phyloP scores from a whole-genome alignment of 1,140 invertebrate genomes.

The Choristoneura fumiferana region DNA sequence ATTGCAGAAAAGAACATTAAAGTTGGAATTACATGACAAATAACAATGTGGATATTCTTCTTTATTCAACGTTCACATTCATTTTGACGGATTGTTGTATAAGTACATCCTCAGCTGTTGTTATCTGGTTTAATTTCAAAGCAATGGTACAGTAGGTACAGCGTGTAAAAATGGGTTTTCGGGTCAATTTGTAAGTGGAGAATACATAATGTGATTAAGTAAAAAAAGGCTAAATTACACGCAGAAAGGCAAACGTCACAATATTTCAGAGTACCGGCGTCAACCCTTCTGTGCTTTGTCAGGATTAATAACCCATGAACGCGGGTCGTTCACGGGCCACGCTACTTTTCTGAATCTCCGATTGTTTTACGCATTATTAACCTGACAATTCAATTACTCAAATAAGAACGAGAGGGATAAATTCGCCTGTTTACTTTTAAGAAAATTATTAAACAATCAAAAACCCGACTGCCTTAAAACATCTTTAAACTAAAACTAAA shows the following conservation, averaged over 20 bases:
- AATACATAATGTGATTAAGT: slow-evolving; percentile 23
- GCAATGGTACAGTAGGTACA: no score
- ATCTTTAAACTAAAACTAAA: no score
- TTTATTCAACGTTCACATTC: not conserved
- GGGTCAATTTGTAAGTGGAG: not conserved
- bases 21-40: slow-evolving; percentile 24
- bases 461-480: no score
- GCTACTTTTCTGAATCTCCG: slow-evolving; percentile 67
- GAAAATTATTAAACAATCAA: slow-evolving; percentile 20
- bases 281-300: slow-evolving; percentile 74
- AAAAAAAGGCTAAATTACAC: slow-evolving; percentile 11
- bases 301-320: slow-evolving; percentile 74
- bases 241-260: slow-evolving; percentile 39
- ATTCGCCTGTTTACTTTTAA: slow-evolving; percentile 27
- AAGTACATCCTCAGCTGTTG: no score
- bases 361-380: slow-evolving; percentile 77
- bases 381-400: slow-evolving; percentile 70
- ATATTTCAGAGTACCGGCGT: slow-evolving; percentile 52
- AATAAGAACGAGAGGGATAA: slow-evolving; percentile 58
- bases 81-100: not conserved
- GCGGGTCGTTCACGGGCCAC: slow-evolving; percentile 40
- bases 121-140: no score
- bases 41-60: slow-evolving; percentile 8
- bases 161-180: no score
- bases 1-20: slow-evolving; percentile 23